Evolutionary conservation across 2,888 invertebrate genomes (phyloP).

Genomic region (Adineta ricciae): DNA sequence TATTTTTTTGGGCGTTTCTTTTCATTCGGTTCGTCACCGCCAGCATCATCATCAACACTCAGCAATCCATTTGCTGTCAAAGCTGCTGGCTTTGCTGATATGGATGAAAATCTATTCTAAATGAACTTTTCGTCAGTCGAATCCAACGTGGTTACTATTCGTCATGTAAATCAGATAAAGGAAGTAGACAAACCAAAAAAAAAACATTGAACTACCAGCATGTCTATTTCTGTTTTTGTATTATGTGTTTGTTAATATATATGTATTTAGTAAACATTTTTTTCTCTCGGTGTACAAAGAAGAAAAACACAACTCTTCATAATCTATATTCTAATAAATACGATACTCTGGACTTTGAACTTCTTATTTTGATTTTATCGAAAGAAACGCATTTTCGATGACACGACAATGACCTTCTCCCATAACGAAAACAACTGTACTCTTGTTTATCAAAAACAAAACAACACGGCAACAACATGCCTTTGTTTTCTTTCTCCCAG

Average conservation of each 20-base stretch:
- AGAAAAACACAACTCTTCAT: not conserved
- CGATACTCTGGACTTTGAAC: too few relatives aligned
- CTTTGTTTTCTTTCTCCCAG: too few relatives aligned
- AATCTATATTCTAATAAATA: not conserved
- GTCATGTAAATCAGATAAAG: not conserved
- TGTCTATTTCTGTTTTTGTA: not conserved
- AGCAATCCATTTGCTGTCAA: not conserved
- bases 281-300: not conserved
- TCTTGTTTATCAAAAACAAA: too few relatives aligned
- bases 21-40: not conserved
- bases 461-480: too few relatives aligned
- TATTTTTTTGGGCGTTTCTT: not conserved
- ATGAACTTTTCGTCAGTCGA: not conserved
- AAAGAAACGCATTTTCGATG: too few relatives aligned
- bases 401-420: too few relatives aligned
- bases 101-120: not conserved
- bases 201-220: not conserved
- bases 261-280: not conserved
- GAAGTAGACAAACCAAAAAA: not conserved
- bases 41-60: not conserved
- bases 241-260: not conserved
- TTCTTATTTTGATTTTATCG: too few relatives aligned
- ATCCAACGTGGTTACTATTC: not conserved
- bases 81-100: not conserved
- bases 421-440: too few relatives aligned